These are phyloP conservation scores for Megaptera novaeangliae DNA, from an alignment of 2,113 vertebrate species.

Conservation along the genomic window DNA sequence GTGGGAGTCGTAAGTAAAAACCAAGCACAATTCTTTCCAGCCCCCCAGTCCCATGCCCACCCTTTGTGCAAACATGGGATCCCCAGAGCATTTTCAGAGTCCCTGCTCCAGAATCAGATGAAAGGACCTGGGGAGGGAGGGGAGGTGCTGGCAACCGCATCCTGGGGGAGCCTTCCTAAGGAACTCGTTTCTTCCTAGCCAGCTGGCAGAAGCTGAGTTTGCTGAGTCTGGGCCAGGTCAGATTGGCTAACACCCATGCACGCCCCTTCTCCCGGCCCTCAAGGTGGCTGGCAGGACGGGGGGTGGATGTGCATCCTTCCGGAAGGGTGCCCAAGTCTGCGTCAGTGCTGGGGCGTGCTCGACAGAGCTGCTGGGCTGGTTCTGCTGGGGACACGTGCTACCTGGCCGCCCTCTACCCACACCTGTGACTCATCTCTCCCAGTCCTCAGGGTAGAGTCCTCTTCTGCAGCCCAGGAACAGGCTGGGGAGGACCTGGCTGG, in stretches of 20 bases:
- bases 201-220: neutral
- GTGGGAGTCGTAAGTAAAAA: neutral
- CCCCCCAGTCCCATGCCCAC: neutral
- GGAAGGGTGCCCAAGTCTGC: slow-evolving; percentile 33
- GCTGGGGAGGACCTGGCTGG: neutral
- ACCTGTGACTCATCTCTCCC: slow-evolving; percentile 23
- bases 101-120: neutral
- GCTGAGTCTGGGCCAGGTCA: neutral
- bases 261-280: neutral
- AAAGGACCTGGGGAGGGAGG: neutral
- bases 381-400: neutral
- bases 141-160: neutral
- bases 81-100: neutral
- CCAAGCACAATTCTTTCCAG: neutral
- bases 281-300: neutral
- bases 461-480: neutral
- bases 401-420: neutral
- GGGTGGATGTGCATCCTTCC: neutral
- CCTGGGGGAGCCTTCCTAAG: neutral
- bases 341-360: neutral
- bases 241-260: neutral
- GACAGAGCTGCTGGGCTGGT: slow-evolving; percentile 54
- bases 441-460: neutral
- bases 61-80: neutral
- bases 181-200: neutral